Evolutionary conservation across 2,113 vertebrate species (phyloP), one percentile per base, ranked within the genome.

Genomic region (Calypte anna): DNA sequence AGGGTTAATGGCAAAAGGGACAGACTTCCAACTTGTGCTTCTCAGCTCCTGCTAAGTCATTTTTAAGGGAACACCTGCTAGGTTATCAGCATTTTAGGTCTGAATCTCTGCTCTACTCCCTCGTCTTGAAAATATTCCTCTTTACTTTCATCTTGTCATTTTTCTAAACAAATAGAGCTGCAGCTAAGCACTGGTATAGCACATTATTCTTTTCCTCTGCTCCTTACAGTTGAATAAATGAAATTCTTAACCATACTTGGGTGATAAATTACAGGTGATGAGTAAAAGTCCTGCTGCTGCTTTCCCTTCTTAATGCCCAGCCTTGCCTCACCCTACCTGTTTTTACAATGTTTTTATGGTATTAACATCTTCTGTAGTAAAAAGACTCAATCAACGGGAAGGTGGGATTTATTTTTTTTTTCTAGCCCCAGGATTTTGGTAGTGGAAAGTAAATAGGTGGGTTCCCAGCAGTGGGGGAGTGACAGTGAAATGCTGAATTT

Each of bases 171-270:
- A 27, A 27, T 4, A 38, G 23, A 7, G 8, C 59, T 72, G 69
- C 53, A 57, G 50, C 72, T 7, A 0, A 50, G 21, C 73, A 43
- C n/a, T 30, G 4, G 0, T 6, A 10, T 7, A n/a, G 7, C 66
- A 31, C 24, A 40, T 40, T 40, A 40, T 40, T 40, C 10, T 48
- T 12, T 38, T 77, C 22, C 13, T 6, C 14, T 2, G 1, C 43
- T 43, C 44, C 43, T 62, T 79, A n/a, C 10, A 36, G 50, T 18
- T 33, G 28, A 79, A 27, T 68, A 53, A 72, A 75, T 38, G 15
- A 15, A 89, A 61, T 13, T 84, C 14, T 25, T 53, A 22, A 15
- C 30, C 55, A 6, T 44, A 3, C 7, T 74, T 36, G 40, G 38
- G n/a, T 74, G 68, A 54, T 4, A 40, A 69, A 31, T 64, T 69